Evolutionary conservation across 2,113 vertebrate genomes (phyloP), one percentile per base, ranked within the genome.

Genomic region (Hippocampus abdominalis): DNA sequence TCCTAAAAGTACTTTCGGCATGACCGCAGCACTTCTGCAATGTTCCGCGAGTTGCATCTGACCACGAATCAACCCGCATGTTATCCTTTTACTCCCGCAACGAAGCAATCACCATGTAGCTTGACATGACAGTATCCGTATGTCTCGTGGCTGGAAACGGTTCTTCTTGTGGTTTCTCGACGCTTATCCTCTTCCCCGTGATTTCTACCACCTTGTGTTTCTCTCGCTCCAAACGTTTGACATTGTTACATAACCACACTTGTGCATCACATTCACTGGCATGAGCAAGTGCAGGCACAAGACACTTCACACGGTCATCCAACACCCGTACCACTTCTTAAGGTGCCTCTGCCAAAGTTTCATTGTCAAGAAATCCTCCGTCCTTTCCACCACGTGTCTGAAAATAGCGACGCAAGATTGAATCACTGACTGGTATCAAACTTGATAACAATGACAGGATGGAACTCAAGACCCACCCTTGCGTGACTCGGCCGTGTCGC

Each of bases 241-340:
- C 56, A 62, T 69, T 49, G 32, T 88, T 90, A 83, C 51, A 70
- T 84, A 89, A 89, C 69, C 63, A 70, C n/a, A 60, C n/a, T 39
- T 67, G 16, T 39, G 72, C 69, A 69, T 73, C 63, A 51, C 63
- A 71, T 79, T 79, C 27, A 70, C 40, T 44, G 51, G 63, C 13
- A 51, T 44, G 16, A 71, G 63, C 2, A 20, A 2, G 15, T 73
- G 68, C 54, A 44, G 40, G 12, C 18, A 68, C 54, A 81, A 60
- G 49, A 21, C 65, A 48, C 68, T 48, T 56, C 0, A 0, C 12
- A 74, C 32, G 5, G 8, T 80, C 51, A 66, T 46, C 66, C 46
- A 67, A 51, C 25, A 64, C 21, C 0, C 25, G 6, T 4, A n/a
- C 18, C 8, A 20, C 77, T 65, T 67, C 39, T 20, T 70, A 46